Base-by-base conservation (phyloP, 2,888 invertebrate species). In the Apotomis betuletana region DNA sequence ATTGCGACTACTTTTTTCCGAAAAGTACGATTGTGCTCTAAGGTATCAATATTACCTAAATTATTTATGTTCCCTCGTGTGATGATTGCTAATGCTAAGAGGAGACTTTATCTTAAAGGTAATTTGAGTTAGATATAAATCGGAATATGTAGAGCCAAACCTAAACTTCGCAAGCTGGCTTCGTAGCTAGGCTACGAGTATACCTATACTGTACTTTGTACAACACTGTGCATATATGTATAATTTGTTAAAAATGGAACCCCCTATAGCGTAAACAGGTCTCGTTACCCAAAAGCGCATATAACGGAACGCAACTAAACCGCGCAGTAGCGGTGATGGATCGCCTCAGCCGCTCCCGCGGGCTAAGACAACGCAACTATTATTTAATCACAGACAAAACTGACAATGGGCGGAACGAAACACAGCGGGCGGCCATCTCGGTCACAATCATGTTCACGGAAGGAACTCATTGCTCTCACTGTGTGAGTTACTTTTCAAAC, bases 231-330 rank as follows among this genome's bases (percentile, higher is more conserved):
- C 44, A 44, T 27, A 27, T 27, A 27, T 2, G 27, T n/a, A n/a
- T n/a, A 27, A 27, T 27, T 2, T 27, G 2, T 13, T 9, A 10
- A 36, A 58, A 59, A 67, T 9, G 9, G 41, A 76, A 72, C 79
- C 77, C 0, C 60, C 78, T 77, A 74, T 80, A 77, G 76, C 15
- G 13, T 52, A 49, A 68, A 58, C 55, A 49, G 52, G 49, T n/a
- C 46, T 67, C 59, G 61, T 69, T 74, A 76, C 74, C 74, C 75
- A 68, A 72, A 62, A 73, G 52, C 55, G 70, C 70, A 73, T 82
- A 81, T 82, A 81, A 82, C 80, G 80, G 82, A 77, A 75, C 75
- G 75, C 74, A 76, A 70, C 44, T 38, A 67, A 68, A 72, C 72
- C 72, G 72, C 72, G 72, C 72, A 58, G 72, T 72, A 72, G 72